Evolutionary conservation across 2,113 vertebrate genomes (phyloP), one percentile per base, ranked within the genome.

Genomic region (Coreoperca whiteheadi): DNA sequence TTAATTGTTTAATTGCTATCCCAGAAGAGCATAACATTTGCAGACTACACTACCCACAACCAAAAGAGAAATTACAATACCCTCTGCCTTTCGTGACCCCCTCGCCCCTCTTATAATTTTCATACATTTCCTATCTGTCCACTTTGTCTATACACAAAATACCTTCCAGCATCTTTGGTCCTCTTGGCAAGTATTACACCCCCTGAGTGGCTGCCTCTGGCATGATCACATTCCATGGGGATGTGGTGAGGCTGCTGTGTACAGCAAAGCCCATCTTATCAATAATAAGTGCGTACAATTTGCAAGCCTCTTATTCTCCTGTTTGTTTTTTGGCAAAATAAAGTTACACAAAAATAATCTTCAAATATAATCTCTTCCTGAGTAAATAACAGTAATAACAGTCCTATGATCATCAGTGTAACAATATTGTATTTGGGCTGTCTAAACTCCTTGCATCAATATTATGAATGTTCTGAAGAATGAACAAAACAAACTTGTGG

Each of bases 221-320:
- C 95, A 95, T 96, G 95, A 96, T 96, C 96, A 94, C 93, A 95
- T 84, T 94, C 92, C 95, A 94, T 84, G 88, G 94, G 95, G 92
- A 69, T 90, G 89, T 53, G 25, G 87, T 81, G 57, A 85, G 87
- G 76, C 68, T 72, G 60, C 74, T n/a, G 51, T 79, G 73, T 46
- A 21, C 43, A 68, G 34, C 67, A 71, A 72, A 74, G 53, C n/a
- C 83, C 84, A 89, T 94, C 92, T 90, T 77, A 90, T 94, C 93
- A 88, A 95, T 96, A 94, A 90, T 83, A 84, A 63, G 75, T 84
- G 84, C 84, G 78, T 91, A 34, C 0, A n/a, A 56, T 63, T 41
- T 94, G 76, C 91, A 90, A 91, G 89, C 87, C 48, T 83, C 72
- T 94, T 93, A 94, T 94, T 87, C 84, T 82, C 67, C 71, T 86